phyloP scores from a whole-genome alignment of 2,797 vertebrate species.

The Scarus forsteni region DNA sequence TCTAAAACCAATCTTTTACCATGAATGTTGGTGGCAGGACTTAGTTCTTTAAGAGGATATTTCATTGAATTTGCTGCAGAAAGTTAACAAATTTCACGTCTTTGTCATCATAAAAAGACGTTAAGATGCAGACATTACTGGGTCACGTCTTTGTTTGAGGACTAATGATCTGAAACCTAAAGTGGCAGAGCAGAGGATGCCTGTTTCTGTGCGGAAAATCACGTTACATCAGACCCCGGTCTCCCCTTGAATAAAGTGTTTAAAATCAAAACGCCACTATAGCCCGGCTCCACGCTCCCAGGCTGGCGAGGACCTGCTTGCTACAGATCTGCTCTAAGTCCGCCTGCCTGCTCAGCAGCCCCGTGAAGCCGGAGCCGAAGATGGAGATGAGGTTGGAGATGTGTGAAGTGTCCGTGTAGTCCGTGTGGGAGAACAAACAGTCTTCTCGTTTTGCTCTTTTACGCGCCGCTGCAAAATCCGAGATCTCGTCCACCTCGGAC shows the following conservation, averaged over 20 bases:
- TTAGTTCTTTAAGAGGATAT: too few relatives aligned
- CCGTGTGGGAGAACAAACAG: slow-evolving; percentile 59
- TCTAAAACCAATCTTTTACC: neutral
- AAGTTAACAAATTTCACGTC: neutral
- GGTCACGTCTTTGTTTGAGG: neutral
- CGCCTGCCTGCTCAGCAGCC: slow-evolving; percentile 92
- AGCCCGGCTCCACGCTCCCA: slow-evolving; percentile 96
- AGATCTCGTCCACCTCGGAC: slow-evolving; percentile 83
- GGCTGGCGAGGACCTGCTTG: slow-evolving; percentile 94
- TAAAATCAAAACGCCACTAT: slow-evolving; percentile 92
- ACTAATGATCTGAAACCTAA: slow-evolving; percentile 1
- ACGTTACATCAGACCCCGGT: slow-evolving; percentile 40
- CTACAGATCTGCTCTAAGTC: slow-evolving; percentile 95
- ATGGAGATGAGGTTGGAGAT: slow-evolving; percentile 98
- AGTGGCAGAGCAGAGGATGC: neutral
- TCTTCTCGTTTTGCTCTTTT: slow-evolving; percentile 93
- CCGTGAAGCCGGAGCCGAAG: slow-evolving; percentile 95
- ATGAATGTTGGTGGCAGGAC: too few relatives aligned
- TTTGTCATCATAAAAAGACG: neutral
- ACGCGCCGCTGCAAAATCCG: slow-evolving; percentile 86
- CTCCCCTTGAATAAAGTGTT: slow-evolving; percentile 54
- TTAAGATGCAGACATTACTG: neutral
- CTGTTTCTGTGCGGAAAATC: neutral
- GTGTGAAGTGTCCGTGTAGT: slow-evolving; percentile 90
- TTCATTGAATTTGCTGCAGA: neutral